Evolutionary conservation across 2,797 vertebrate species (phyloP), one percentile per base, ranked within the genome.

Genomic region (Brachymystax lenok): DNA sequence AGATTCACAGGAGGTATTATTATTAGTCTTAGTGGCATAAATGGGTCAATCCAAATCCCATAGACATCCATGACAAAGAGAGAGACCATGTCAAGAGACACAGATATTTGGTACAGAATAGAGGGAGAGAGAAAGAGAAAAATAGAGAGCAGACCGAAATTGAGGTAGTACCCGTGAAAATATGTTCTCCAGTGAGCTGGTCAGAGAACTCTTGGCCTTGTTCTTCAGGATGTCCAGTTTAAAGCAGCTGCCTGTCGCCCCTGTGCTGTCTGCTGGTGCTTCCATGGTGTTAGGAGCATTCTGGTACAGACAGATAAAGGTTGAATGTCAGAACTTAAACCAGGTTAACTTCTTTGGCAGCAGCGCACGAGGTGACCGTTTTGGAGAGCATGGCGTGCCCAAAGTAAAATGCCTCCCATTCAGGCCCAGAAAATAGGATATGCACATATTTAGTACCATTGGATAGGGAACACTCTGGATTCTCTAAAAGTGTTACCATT

Each of bases 161-260:
- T 76, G 82, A 84, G 82, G 69, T 69, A 93, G 92, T 94, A 99
- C 98, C 96, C 97, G 94, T 77, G 97, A 96, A 87, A 99, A 95
- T 91, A 99, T 99, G 90, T 99, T 99, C 94, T 99, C 98, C 91
- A 99, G 91, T 69, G 98, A 99, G 87, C 91, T 99, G 80, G 98
- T 99, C 83, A 99, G 95, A 79, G 98, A 99, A 78, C 92, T 95
- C 90, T 96, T 97, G 2, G 98, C 97, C 88, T 99, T 99, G 84
- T 96, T 99, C 92, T 97, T 99, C 84, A 99, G 91, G 84, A 97
- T 71, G 68, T 99, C 98, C 4, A 99, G 95, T 90, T 97, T 99
- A 91, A 97, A 99, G 80, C 97, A 96, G 68, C 98, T 97, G 84
- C 95, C 84, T 3, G 91, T 91, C 35, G 94, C 84, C 40, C 94